Evolutionary conservation across 2,113 vertebrate genomes (phyloP).

Genomic region (Macquaria australasica): DNA sequence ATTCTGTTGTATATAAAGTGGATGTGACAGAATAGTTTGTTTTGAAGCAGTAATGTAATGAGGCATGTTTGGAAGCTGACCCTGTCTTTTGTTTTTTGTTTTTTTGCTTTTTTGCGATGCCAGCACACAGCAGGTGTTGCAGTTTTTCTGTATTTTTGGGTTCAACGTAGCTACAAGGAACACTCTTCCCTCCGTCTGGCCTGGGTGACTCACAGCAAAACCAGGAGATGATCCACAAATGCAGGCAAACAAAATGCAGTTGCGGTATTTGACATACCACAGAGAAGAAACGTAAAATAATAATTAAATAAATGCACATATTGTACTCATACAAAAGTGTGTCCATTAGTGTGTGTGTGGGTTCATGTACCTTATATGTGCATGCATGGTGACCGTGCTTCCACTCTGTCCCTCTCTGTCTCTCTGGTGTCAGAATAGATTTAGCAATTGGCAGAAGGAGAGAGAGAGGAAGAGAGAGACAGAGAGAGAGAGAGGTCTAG

Average conservation of each 20-base stretch:
- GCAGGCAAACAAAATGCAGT: background rate
- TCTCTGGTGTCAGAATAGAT: slow-evolving; percentile 87
- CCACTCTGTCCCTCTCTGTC: slow-evolving; percentile 64
- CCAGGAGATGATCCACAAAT: slow-evolving; percentile 48
- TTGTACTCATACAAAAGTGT: background rate
- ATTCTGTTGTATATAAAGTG: background rate
- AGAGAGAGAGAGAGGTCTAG: slow-evolving; percentile 26
- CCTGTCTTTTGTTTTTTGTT: background rate
- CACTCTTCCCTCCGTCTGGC: slow-evolving; percentile 44
- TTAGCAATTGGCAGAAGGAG: slow-evolving; percentile 69
- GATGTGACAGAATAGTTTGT: background rate
- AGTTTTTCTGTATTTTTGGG: slow-evolving; percentile 37
- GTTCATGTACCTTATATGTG: background rate
- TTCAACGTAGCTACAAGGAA: slow-evolving; percentile 53
- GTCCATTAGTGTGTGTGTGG: background rate
- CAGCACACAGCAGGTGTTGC: slow-evolving; percentile 61
- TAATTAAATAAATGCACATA: slow-evolving; percentile 16
- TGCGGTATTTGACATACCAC: background rate
- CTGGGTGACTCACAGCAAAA: slow-evolving; percentile 59
- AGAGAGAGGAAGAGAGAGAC: background rate
- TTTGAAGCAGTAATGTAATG: slow-evolving; percentile 16
- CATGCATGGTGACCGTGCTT: slow-evolving; percentile 72
- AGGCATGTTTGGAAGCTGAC: slow-evolving; percentile 31
- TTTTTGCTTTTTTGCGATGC: background rate
- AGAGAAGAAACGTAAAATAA: slow-evolving; percentile 1